A percentile compares a stretch with the other conserved stretches of the same genome.
Conservation (phyloP, 2,888 invertebrate genomes). For the Prenolepis imparis region DNA sequence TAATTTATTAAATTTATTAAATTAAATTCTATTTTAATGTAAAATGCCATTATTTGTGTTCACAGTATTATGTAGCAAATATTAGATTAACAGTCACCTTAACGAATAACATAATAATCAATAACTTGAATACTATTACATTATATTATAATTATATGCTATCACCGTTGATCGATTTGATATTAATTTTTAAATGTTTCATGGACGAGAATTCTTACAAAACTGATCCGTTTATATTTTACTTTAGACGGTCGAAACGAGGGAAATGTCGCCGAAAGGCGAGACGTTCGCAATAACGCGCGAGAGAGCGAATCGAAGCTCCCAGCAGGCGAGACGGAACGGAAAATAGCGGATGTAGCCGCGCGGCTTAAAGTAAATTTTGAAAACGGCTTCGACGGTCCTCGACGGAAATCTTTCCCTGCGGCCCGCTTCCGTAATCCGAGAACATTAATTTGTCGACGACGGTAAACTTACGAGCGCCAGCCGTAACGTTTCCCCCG, state of each 20-base stretch:
- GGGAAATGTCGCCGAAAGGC: conserved; percentile 37
- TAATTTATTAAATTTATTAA: background rate
- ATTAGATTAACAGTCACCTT: conserved; percentile 1
- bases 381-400: conserved; percentile 66
- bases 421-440: conserved; percentile 77
- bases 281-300: conserved; percentile 36
- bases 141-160: too few relatives aligned
- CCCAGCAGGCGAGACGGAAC: conserved; percentile 12
- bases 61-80: background rate
- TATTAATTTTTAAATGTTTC: conserved; percentile 6
- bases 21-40: conserved; percentile 14
- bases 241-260: conserved; percentile 44
- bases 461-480: conserved; percentile 73
- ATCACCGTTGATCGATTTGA: too few relatives aligned
- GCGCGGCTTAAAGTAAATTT: conserved; percentile 71
- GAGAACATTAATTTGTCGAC: conserved; percentile 78
- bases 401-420: conserved; percentile 75
- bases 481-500: conserved; percentile 66
- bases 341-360: conserved; percentile 40
- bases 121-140: background rate
- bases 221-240: background rate
- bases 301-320: conserved; percentile 2
- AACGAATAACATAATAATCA: background rate
- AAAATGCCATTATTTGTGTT: background rate
- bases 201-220: background rate